These are phyloP conservation scores for Colistium nudipinnis DNA, from an alignment of 2,113 vertebrate species.

Conservation along the genomic window DNA sequence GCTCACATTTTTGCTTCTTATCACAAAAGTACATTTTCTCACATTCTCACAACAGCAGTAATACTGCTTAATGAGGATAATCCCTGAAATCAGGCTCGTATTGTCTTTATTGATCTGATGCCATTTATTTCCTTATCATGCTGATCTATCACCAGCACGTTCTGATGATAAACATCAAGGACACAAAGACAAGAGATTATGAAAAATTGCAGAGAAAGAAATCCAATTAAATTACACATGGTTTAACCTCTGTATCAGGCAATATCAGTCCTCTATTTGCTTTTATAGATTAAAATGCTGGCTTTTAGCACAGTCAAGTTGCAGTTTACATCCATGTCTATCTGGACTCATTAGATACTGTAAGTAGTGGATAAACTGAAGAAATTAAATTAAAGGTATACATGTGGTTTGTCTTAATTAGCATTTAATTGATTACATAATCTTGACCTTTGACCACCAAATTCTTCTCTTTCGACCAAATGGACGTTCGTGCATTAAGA, in stretches of 20 bases:
- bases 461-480: too few relatives aligned
- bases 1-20: conserved; percentile 30
- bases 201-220: conserved; percentile 44
- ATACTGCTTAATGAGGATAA: conserved; percentile 71
- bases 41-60: conserved; percentile 39
- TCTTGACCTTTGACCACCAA: too few relatives aligned
- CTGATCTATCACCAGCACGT: conserved; percentile 45
- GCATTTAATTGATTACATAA: too few relatives aligned
- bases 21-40: conserved; percentile 38
- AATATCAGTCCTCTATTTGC: conserved; percentile 15
- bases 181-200: conserved; percentile 56
- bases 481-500: too few relatives aligned
- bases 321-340: neutral
- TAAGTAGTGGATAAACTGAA: neutral
- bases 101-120: conserved; percentile 56
- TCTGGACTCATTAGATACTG: neutral
- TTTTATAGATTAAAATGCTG: conserved; percentile 5
- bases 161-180: conserved; percentile 64
- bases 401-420: too few relatives aligned
- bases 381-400: too few relatives aligned
- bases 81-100: conserved; percentile 59
- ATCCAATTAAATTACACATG: conserved; percentile 55
- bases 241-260: conserved; percentile 35
- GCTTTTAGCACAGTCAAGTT: neutral
- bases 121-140: conserved; percentile 60